Percentiles rank a stretch among this genome's conserved stretches.
phyloP scores from a whole-genome alignment of 2,113 vertebrate genomes.

The Carettochelys insculpta region DNA sequence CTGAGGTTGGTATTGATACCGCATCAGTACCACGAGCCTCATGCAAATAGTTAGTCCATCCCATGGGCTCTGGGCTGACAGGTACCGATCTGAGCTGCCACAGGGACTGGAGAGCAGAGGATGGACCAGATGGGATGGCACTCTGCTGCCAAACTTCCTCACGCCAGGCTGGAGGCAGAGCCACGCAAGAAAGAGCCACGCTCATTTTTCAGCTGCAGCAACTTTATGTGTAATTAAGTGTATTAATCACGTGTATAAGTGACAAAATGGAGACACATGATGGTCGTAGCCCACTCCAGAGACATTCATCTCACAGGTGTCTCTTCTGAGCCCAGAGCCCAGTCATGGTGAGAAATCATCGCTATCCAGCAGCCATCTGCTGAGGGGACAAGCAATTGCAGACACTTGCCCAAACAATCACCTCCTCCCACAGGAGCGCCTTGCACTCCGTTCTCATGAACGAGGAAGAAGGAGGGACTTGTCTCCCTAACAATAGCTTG shows the following conservation, averaged over 20 bases:
- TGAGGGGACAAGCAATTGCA: background rate
- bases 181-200: background rate
- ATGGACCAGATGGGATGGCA: background rate
- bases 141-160: accelerated
- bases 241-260: constrained; percentile 74
- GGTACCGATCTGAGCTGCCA: background rate
- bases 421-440: background rate
- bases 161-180: accelerated
- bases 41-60: background rate
- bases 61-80: background rate
- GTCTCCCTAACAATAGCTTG: accelerated
- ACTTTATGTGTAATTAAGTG: constrained; percentile 78
- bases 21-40: background rate
- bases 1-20: background rate
- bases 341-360: accelerated
- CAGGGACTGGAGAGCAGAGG: background rate
- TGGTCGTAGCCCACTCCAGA: constrained; percentile 3
- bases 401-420: background rate
- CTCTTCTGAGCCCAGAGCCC: background rate
- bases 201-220: constrained; percentile 61
- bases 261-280: constrained; percentile 71
- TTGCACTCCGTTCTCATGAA: background rate
- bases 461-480: accelerated
- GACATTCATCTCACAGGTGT: constrained; percentile 6
- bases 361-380: background rate